These are phyloP conservation scores for Turritopsis dohrnii DNA, from an alignment of 30 jellyfish, hydroid and myxozoan species.

Conservation along the genomic window DNA sequence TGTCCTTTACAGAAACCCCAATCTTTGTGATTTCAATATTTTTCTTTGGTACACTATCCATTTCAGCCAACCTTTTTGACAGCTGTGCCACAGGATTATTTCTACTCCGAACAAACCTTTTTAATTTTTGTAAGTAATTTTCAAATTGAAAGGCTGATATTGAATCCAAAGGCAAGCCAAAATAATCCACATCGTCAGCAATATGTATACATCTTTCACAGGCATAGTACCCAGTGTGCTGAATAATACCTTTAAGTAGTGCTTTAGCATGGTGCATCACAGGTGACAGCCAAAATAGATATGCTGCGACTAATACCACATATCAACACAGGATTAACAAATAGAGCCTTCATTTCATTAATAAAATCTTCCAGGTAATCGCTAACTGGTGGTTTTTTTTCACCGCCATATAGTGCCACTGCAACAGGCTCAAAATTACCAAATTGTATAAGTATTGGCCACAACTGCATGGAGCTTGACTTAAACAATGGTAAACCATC, in stretches of 20 bases:
- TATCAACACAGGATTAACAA: background rate
- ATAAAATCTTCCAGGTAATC: conserved; percentile 13
- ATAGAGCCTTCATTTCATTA: conserved; percentile 17
- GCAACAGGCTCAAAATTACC: background rate
- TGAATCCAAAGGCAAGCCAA: conserved; percentile 22
- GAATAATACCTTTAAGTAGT: conserved; percentile 16
- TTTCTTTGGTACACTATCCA: background rate
- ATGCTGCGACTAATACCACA: conserved; percentile 3
- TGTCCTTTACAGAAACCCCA: background rate
- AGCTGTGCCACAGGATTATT: conserved; percentile 14
- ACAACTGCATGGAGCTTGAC: conserved; percentile 14
- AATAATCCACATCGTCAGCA: conserved; percentile 38
- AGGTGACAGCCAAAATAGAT: conserved; percentile 1
- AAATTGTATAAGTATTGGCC: conserved; percentile 28
- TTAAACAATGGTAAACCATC: conserved; percentile 26
- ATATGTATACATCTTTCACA: conserved; percentile 45
- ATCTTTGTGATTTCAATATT: background rate
- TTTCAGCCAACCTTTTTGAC: conserved; percentile 5
- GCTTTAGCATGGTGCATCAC: conserved; percentile 51
- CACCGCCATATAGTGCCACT: conserved; percentile 24
- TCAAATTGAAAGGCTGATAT: conserved; percentile 29
- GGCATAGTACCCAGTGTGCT: conserved; percentile 34
- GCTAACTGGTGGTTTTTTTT: conserved; percentile 3
- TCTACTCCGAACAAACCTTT: background rate
- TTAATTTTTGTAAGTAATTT: conserved; percentile 15